Evolutionary conservation across 2,888 invertebrate genomes (phyloP).

Genomic region (Pandemis heparana): DNA sequence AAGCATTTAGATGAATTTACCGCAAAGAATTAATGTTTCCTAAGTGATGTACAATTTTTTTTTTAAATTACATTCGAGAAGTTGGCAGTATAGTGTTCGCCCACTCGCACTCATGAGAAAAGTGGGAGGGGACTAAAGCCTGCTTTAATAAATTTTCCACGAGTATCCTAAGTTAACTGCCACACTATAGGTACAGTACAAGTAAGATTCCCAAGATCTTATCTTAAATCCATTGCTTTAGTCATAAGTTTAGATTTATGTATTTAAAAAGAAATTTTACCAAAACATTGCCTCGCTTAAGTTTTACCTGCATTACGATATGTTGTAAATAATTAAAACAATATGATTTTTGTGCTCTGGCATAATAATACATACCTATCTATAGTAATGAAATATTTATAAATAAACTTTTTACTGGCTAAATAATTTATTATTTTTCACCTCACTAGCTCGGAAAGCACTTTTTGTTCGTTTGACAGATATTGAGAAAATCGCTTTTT

Average conservation of each 20-base stretch:
- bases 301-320: conserved; percentile 65
- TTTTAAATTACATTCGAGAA: conserved; percentile 44
- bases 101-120: conserved; percentile 2
- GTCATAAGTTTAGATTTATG: conserved; percentile 66
- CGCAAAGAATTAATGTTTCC: conserved; percentile 70
- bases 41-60: conserved; percentile 70
- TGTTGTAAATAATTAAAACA: conserved; percentile 72
- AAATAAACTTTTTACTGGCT: conserved; percentile 79
- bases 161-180: conserved; percentile 34
- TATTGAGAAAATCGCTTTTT: too few relatives aligned
- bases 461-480: too few relatives aligned
- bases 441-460: too few relatives aligned
- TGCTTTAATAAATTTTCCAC: conserved; percentile 29
- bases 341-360: conserved; percentile 75
- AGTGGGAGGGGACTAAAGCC: neutral
- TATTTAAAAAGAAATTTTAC: conserved; percentile 80
- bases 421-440: conserved; percentile 49
- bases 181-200: neutral
- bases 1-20: conserved; percentile 54
- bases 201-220: conserved; percentile 19
- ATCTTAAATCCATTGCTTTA: conserved; percentile 51
- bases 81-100: conserved; percentile 7
- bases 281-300: conserved; percentile 85
- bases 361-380: conserved; percentile 72
- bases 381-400: conserved; percentile 52